Percentiles rank a stretch among this genome's conserved stretches.
These are phyloP conservation scores for Vanessa cardui DNA, from an alignment of 2,888 invertebrate genomes.

Conservation along the genomic window DNA sequence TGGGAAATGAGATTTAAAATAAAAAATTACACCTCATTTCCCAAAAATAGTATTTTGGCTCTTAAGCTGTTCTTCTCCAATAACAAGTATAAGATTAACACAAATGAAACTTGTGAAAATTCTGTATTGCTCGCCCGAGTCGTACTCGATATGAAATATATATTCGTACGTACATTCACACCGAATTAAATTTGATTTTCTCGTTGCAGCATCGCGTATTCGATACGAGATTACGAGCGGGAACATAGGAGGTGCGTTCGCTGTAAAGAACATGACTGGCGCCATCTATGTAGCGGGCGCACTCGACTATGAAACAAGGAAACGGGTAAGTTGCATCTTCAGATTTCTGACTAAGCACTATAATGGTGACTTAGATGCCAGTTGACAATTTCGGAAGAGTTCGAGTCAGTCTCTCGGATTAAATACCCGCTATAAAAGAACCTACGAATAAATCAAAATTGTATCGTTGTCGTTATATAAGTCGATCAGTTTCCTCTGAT, in stretches of 20 bases:
- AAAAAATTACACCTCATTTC: too few relatives aligned
- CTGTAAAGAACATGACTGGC: conserved; percentile 99
- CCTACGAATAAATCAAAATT: background rate
- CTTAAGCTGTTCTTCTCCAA: too few relatives aligned
- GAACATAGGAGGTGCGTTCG: conserved; percentile 98
- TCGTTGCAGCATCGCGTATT: conserved; percentile 95
- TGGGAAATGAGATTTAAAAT: too few relatives aligned
- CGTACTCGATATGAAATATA: background rate
- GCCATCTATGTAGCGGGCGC: conserved; percentile 99
- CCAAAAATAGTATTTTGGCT: too few relatives aligned
- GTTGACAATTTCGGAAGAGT: conserved; percentile 5
- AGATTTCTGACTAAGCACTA: conserved; percentile 17
- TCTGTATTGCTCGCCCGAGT: too few relatives aligned
- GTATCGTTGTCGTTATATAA: too few relatives aligned
- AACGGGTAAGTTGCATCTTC: conserved; percentile 88
- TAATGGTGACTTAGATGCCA: background rate
- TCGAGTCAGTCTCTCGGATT: background rate
- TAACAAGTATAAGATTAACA: too few relatives aligned
- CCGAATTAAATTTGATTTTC: conserved; percentile 49
- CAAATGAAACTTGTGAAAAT: too few relatives aligned
- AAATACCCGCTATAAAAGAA: background rate
- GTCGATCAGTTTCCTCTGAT: too few relatives aligned
- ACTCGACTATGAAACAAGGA: conserved; percentile 97
- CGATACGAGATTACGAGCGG: conserved; percentile 99
- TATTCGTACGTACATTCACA: conserved; percentile 15